Base-by-base conservation (phyloP, 2,113 vertebrate genomes). In the Pleuronectes platessa region DNA sequence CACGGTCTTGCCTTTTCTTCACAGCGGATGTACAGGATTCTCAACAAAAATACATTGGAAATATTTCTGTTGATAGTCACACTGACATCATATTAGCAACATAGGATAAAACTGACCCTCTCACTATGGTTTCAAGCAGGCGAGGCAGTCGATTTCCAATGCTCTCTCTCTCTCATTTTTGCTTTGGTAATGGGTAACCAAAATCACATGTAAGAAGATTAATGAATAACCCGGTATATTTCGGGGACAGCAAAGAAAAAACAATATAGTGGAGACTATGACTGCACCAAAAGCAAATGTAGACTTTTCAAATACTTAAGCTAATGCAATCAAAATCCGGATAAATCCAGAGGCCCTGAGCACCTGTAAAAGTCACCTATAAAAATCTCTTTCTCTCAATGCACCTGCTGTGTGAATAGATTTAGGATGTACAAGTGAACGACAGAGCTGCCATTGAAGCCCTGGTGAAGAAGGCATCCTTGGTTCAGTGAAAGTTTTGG, bases 361-460 rank as follows among this genome's bases (percentile, higher is more conserved):
- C 85, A 84, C 83, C 81, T 86, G 82, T 89, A 83, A 79, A 76
- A 76, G 66, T 81, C 83, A 89, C 74, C 78, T 86, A 83, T 79
- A 84, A 89, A 88, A 89, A 88, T 81, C 66, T 64, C 87, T 86
- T 87, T 92, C 71, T 93, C 66, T 79, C 49, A 68, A 56, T 54
- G 84, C 92, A 93, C 88, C 92, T 92, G 92, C 89, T 53, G 68
- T 37, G 42, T 90, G 89, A 91, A 92, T 88, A 71, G 88, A 90
- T 78, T 84, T 79, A 9, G 66, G 80, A 87, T 61, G 81, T 42
- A 51, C 74, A 77, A 81, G 84, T 62, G 63, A 86, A 86, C 67
- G 82, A 93, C 88, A 93, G 92, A 89, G 88, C 81, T 31, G 79
- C 89, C 84, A 92, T 93, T 93, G 90, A 92, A 78, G 74, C 56